Evolutionary conservation across 2,888 invertebrate genomes (phyloP).

Genomic region (Chrysolina oricalcia): DNA sequence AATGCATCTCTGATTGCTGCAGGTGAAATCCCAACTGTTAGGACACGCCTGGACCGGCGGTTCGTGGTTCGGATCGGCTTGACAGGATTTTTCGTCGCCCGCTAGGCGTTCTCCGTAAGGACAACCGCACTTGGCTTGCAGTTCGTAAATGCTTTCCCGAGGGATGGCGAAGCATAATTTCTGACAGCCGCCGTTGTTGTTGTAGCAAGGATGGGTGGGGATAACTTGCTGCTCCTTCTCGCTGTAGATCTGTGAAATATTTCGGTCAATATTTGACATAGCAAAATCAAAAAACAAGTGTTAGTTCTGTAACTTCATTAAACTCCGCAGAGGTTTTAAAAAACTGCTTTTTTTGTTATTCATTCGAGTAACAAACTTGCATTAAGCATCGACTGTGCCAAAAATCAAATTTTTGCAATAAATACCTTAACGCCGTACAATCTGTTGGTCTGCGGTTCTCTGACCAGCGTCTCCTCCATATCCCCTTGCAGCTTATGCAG

Average conservation of each 20-base stretch:
- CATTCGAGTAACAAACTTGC: too few species aligned
- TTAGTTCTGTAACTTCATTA: too few species aligned
- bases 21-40: constrained; percentile 94
- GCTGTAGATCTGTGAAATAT: constrained; percentile 77
- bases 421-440: constrained; percentile 89
- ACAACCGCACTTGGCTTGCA: constrained; percentile 86
- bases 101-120: constrained; percentile 92
- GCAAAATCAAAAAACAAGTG: too few species aligned
- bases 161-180: constrained; percentile 96
- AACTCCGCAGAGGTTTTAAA: too few species aligned
- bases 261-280: neutral
- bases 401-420: too few species aligned
- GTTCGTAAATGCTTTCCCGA: constrained; percentile 72
- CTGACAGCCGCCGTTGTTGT: constrained; percentile 91
- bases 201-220: constrained; percentile 85
- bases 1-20: constrained; percentile 92
- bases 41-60: constrained; percentile 92
- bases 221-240: constrained; percentile 82
- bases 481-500: constrained; percentile 92
- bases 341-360: too few species aligned
- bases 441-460: constrained; percentile 92
- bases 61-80: constrained; percentile 87
- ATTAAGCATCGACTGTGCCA: too few species aligned
- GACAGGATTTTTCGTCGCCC: constrained; percentile 81
- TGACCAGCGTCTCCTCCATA: constrained; percentile 88